Percentiles rank a stretch among this genome's conserved stretches.
Conservation (phyloP, 2,888 invertebrate species). For the Gastracanthus pulcherrimus region DNA sequence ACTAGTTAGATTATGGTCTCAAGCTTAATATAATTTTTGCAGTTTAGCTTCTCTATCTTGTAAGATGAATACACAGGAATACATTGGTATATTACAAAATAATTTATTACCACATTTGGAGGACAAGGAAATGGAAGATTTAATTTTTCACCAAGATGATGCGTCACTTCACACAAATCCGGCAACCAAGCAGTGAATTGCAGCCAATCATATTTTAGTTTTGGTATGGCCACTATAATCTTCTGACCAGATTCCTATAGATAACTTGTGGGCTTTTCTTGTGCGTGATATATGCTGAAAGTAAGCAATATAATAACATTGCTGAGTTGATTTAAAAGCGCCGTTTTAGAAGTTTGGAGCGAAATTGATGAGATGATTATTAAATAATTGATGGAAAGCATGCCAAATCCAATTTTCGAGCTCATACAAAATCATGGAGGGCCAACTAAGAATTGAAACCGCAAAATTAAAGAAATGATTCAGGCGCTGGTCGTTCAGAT, state of each 20-base stretch:
- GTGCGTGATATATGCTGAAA: slow-evolving; percentile 26
- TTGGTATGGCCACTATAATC: slow-evolving; percentile 10
- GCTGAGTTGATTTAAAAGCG: not conserved
- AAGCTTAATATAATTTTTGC: no score
- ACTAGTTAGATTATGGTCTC: no score
- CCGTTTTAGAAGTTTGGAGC: not conserved
- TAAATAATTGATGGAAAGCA: slow-evolving; percentile 25
- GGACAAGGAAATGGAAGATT: not conserved
- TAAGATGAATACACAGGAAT: slow-evolving; percentile 29
- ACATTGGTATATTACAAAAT: not conserved
- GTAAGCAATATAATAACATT: slow-evolving; percentile 21
- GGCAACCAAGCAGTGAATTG: not conserved
- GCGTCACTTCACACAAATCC: not conserved
- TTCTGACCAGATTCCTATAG: slow-evolving; percentile 23
- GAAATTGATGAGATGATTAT: slow-evolving; percentile 21
- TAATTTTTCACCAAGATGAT: slow-evolving; percentile 14
- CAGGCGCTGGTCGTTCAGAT: no score
- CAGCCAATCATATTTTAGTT: slow-evolving; percentile 23
- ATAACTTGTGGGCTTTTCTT: slow-evolving; percentile 31
- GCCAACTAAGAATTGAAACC: no score
- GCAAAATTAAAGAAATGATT: no score
- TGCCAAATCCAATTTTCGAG: slow-evolving; percentile 30
- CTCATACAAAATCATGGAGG: slow-evolving; percentile 35
- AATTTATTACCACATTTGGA: not conserved
- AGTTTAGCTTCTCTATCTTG: not conserved